phyloP scores from a whole-genome alignment of 2,888 invertebrate species.

The Iphiclides podalirius region DNA sequence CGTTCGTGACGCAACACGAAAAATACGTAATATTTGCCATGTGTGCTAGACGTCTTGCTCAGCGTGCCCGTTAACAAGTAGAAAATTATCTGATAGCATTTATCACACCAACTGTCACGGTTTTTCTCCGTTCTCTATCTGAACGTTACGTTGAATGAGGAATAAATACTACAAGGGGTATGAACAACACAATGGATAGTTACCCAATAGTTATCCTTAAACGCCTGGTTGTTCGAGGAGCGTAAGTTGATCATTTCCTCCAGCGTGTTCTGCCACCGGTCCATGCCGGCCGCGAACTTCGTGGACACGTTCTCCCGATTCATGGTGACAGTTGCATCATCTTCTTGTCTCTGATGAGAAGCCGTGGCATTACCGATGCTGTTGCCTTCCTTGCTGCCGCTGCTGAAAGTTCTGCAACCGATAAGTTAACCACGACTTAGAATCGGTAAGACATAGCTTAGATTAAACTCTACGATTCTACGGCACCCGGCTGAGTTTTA shows the following conservation, averaged over 20 bases:
- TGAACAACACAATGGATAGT: conserved; percentile 44
- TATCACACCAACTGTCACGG: no score
- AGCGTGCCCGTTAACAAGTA: no score
- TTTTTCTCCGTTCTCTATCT: no score
- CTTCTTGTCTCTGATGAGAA: conserved; percentile 35
- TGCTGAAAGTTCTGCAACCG: conserved; percentile 56
- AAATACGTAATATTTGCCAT: conserved; percentile 12
- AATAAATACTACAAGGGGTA: no score
- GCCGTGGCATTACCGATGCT: conserved; percentile 34
- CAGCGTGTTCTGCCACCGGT: conserved; percentile 73
- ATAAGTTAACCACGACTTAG: no score
- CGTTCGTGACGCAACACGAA: conserved; percentile 31
- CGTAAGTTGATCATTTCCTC: conserved; percentile 72
- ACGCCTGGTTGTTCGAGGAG: conserved; percentile 73
- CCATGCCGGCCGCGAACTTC: conserved; percentile 72
- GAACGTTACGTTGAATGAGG: no score
- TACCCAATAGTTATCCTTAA: conserved; percentile 82
- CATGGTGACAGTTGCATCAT: conserved; percentile 49
- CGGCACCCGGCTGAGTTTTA: no score
- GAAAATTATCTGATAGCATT: no score
- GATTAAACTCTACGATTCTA: no score
- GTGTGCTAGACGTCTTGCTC: no score
- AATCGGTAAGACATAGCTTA: background rate
- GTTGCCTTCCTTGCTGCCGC: conserved; percentile 45
- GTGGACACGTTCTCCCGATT: conserved; percentile 67